These are phyloP conservation scores for Temnopleurus reevesii DNA, from an alignment of 53 echinoderm and acorn worm species.

Conservation along the genomic window DNA sequence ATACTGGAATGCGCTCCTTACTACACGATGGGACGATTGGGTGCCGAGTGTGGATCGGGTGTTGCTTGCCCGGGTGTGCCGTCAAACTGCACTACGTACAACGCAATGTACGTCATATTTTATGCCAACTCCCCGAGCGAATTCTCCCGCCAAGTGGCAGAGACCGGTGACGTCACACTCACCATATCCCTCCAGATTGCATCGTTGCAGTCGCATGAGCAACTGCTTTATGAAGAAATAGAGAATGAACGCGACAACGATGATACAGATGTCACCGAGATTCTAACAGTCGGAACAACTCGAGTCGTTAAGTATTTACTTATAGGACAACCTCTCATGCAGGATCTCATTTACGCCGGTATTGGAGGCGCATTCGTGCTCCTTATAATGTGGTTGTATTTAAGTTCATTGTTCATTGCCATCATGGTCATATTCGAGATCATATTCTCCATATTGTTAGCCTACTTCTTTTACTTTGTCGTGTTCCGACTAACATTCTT, in stretches of 20 bases:
- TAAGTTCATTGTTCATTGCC: constrained; percentile 69
- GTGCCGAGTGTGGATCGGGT: neutral
- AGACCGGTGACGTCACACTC: constrained; percentile 1
- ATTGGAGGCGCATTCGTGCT: constrained; percentile 50
- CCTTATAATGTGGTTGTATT: constrained; percentile 74
- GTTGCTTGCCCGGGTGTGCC: constrained; percentile 1
- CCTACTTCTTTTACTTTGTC: constrained; percentile 70
- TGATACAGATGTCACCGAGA: constrained; percentile 5
- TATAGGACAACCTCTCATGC: constrained; percentile 56
- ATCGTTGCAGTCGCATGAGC: neutral
- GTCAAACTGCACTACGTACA: constrained; percentile 41
- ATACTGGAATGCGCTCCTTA: constrained; percentile 51
- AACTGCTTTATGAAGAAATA: neutral
- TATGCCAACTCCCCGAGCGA: constrained; percentile 35
- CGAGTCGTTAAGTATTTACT: constrained; percentile 46
- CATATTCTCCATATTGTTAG: constrained; percentile 56
- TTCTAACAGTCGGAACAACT: constrained; percentile 62
- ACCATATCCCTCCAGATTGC: constrained; percentile 26
- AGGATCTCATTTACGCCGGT: constrained; percentile 58
- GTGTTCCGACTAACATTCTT: constrained; percentile 70
- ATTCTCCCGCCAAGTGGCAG: constrained; percentile 5
- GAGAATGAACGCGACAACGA: neutral
- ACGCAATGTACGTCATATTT: constrained; percentile 64
- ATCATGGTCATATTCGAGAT: constrained; percentile 59
- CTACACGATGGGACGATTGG: constrained; percentile 26